Percentiles rank a stretch among this genome's conserved stretches.
Evolutionary conservation across 2,888 invertebrate genomes (phyloP).

Genomic region (Sphaeridia pumilis): DNA sequence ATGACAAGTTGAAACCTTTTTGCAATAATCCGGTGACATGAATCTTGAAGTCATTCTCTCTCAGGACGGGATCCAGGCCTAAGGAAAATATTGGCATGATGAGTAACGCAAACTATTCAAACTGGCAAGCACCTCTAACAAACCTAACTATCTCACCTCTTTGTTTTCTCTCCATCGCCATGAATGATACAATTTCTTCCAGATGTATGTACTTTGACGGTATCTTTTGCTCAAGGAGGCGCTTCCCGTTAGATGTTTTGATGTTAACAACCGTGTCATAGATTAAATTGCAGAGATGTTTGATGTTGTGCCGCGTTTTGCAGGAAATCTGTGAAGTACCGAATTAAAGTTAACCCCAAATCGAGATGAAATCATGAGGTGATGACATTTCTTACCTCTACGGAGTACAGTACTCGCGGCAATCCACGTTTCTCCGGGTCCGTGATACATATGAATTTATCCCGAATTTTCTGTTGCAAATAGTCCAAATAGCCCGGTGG

Average conservation of each 20-base stretch:
- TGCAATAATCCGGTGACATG: conserved; percentile 36
- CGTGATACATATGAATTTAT: conserved; percentile 75
- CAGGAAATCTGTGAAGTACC: conserved; percentile 42
- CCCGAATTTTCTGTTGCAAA: conserved; percentile 74
- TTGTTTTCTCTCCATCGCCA: conserved; percentile 54
- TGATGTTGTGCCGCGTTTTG: conserved; percentile 77
- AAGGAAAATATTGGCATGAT: conserved; percentile 13
- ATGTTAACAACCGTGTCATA: conserved; percentile 89
- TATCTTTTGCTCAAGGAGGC: conserved; percentile 81
- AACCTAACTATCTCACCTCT: conserved; percentile 3
- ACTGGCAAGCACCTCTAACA: neutral
- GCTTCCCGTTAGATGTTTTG: conserved; percentile 80
- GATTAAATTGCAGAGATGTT: conserved; percentile 75
- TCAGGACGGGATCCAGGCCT: conserved; percentile 67
- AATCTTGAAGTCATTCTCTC: conserved; percentile 62
- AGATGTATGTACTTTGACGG: conserved; percentile 90
- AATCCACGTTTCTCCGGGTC: conserved; percentile 94
- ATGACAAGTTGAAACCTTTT: conserved; percentile 32
- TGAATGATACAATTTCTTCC: conserved; percentile 76
- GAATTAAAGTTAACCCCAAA: neutral
- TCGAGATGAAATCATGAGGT: neutral
- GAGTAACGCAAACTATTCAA: neutral
- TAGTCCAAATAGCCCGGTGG: conserved; percentile 53
- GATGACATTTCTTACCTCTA: conserved; percentile 58
- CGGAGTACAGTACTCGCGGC: conserved; percentile 80